Percentiles rank a stretch among this genome's conserved stretches.
Evolutionary conservation across 2,797 vertebrate species (phyloP).

Genomic region (Microchirus variegatus): DNA sequence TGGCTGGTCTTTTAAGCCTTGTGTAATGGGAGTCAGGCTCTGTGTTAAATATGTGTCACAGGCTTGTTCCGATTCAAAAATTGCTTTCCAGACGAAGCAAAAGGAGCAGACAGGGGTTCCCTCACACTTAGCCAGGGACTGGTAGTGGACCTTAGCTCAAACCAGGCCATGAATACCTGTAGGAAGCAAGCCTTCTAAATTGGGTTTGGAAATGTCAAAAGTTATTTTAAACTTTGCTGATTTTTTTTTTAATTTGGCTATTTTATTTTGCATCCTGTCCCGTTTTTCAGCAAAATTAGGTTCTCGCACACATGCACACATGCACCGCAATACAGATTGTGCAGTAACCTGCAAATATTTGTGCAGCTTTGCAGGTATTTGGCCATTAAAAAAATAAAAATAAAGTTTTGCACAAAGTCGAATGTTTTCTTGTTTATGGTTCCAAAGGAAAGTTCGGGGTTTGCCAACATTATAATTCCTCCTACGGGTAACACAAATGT

Average conservation of each 20-base stretch:
- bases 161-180: neutral
- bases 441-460: neutral
- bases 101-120: conserved; percentile 11
- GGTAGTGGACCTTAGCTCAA: neutral
- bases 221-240: too few species aligned
- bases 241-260: conserved; percentile 25
- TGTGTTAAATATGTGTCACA: conserved; percentile 35
- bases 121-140: neutral
- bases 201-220: too few species aligned
- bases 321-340: neutral
- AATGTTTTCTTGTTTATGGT: neutral
- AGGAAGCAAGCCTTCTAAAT: neutral
- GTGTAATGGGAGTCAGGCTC: conserved; percentile 5
- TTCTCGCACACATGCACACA: too few species aligned
- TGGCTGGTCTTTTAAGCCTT: conserved; percentile 57
- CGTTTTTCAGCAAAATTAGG: too few species aligned
- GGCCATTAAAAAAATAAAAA: neutral
- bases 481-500: neutral
- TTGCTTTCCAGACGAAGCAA: conserved; percentile 56
- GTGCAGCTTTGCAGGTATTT: neutral
- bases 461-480: neutral
- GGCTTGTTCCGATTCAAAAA: conserved; percentile 51
- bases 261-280: too few species aligned
- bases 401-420: neutral
- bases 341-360: neutral